Evolutionary conservation across 64 coral and sea anemone species (phyloP), one percentile per base, ranked within the genome.

Genomic region (Montipora foliosa): DNA sequence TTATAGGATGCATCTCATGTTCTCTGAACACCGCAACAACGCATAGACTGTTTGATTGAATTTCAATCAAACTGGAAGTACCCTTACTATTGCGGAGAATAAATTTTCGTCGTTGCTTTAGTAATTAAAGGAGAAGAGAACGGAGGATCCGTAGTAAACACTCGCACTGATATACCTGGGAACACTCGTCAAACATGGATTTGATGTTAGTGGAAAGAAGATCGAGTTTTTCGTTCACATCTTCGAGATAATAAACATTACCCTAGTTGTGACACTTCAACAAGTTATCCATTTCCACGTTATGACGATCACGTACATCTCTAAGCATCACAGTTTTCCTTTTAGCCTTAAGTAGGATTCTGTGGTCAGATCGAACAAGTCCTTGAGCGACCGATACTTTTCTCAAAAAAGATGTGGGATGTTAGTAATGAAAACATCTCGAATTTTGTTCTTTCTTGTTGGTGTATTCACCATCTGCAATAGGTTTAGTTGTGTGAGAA

Each of bases 1-100:
- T 81, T 57, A 57, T 81, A 48, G 79, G 53, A 81, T 81, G 53
- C 49, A 81, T 81, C 17, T 57, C 53, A 57, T 57, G 3, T 57
- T 57, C 53, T 57, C 53, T 57, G 53, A 57, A 57, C 53, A 57
- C 53, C 6, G 53, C 53, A 57, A 57, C 53, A 57, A 57, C 53
- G 6, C 53, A 57, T 57, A 3, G 53, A 57, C 53, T 57, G 2
- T 57, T 57, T 57, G 60, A 15, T 64, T 64, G 60, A 64, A 64
- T 64, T 64, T 64, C 60, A 64, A 15, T 64, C 60, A 64, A 64
- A 64, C 4, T 11, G 60, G 60, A 64, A 4, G 6, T 64, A 64
- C 13, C 60, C 60, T 64, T 64, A 15, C 60, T 13, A 64, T 64
- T 8, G 4, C 60, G 3, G 0, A 64, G 60, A 64, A 64, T 64